phyloP scores from a whole-genome alignment of 2,113 vertebrate genomes.

The Gambusia affinis region DNA sequence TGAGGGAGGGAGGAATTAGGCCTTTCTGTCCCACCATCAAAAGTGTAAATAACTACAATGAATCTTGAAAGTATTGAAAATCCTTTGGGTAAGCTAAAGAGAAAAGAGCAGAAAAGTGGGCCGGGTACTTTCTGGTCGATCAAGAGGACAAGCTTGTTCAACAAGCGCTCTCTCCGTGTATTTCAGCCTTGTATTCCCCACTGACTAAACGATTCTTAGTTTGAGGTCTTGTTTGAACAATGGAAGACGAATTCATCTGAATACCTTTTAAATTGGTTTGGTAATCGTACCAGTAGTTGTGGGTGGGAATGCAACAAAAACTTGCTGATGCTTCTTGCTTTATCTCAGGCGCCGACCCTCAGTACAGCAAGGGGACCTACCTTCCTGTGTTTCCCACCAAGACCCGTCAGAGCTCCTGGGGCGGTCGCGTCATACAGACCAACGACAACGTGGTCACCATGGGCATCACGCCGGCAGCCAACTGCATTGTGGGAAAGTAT shows the following conservation, averaged over 20 bases:
- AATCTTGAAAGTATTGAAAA: too few relatives aligned
- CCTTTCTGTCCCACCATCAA: too few relatives aligned
- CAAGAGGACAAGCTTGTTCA: too few relatives aligned
- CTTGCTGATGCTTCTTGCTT: neutral
- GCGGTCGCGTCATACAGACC: conserved; percentile 78
- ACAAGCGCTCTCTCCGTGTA: too few relatives aligned
- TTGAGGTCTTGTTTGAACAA: neutral
- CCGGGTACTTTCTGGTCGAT: too few relatives aligned
- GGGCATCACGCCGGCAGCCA: conserved; percentile 82
- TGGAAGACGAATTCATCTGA: neutral
- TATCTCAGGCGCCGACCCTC: conserved; percentile 85
- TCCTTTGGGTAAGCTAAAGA: too few relatives aligned
- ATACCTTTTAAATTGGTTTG: neutral
- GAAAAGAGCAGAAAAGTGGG: too few relatives aligned
- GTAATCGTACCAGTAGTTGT: neutral
- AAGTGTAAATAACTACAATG: too few relatives aligned
- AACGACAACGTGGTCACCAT: conserved; percentile 79
- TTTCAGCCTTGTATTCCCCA: too few relatives aligned
- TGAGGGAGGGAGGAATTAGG: too few relatives aligned
- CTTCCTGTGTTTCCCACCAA: conserved; percentile 80
- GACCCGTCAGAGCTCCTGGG: conserved; percentile 83
- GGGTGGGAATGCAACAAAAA: neutral
- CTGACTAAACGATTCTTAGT: too few relatives aligned
- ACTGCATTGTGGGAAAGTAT: conserved; percentile 92
- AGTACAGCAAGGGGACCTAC: conserved; percentile 92